Conservation (phyloP, 2,113 vertebrate genomes). For the Cynocephalus volans region DNA sequence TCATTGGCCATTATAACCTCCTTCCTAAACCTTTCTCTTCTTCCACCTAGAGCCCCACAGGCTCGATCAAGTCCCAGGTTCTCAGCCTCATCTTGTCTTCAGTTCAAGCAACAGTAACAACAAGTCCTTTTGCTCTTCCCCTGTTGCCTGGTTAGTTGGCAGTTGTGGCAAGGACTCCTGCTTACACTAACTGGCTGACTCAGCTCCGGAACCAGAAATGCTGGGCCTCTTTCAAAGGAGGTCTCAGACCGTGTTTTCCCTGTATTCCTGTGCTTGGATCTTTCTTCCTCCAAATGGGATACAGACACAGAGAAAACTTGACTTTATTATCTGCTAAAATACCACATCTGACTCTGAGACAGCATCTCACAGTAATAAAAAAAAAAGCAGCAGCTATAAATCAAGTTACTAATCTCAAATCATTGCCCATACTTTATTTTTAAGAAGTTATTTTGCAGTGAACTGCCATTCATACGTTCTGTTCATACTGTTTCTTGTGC, state of each 20-base stretch:
- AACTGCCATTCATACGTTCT: not conserved
- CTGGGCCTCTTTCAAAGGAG: not conserved
- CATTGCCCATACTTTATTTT: not conserved
- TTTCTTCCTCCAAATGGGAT: not conserved
- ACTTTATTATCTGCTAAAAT: not conserved
- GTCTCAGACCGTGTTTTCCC: not conserved
- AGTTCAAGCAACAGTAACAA: not conserved
- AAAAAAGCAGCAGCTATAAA: not conserved
- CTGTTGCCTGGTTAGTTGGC: not conserved
- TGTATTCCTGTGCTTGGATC: not conserved
- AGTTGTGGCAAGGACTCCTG: not conserved
- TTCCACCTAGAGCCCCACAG: not conserved
- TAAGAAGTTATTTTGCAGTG: not conserved
- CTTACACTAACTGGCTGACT: not conserved
- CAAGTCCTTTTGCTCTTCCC: not conserved
- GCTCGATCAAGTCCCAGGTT: not conserved
- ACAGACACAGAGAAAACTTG: not conserved
- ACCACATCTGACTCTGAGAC: not conserved
- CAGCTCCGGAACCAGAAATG: not conserved
- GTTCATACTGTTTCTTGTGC: not conserved
- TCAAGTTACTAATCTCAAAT: slow-evolving; percentile 25
- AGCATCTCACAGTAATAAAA: not conserved
- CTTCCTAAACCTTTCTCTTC: not conserved
- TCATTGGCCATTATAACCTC: not conserved
- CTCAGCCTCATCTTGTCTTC: not conserved